phyloP scores from a whole-genome alignment of 1,140 invertebrate species.

The Paraescarpia echinospica region DNA sequence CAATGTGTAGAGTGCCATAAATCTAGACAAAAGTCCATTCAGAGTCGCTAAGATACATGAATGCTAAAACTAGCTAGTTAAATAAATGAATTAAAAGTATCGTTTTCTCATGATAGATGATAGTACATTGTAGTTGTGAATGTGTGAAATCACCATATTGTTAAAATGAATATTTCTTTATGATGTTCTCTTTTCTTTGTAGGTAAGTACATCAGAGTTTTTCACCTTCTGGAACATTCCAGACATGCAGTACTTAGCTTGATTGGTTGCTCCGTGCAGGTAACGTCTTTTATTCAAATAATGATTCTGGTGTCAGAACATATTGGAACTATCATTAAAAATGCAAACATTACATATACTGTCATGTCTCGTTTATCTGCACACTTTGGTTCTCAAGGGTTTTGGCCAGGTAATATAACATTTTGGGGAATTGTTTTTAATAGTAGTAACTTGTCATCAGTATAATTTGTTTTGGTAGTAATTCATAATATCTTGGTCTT shows the following conservation, averaged over 20 bases:
- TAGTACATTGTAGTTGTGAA: background rate
- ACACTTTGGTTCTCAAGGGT: too few species aligned
- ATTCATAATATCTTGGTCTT: background rate
- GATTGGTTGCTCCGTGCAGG: background rate
- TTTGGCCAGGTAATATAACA: background rate
- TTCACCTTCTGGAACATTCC: background rate
- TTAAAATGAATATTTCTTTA: background rate
- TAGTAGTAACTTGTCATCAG: too few species aligned
- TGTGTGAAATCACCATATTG: background rate
- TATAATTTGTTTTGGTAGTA: too few species aligned
- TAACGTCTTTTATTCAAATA: background rate
- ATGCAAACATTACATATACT: background rate
- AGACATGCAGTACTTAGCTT: background rate
- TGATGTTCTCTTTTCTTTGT: slow-evolving; percentile 6
- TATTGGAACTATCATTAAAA: background rate
- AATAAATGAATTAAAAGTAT: too few species aligned
- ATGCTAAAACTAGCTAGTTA: too few species aligned
- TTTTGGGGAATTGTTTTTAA: background rate
- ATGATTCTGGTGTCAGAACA: background rate
- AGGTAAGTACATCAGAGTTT: background rate
- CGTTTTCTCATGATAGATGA: too few species aligned
- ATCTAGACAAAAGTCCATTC: too few species aligned
- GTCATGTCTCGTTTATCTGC: too few species aligned
- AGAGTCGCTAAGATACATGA: too few species aligned
- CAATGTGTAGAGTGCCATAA: too few species aligned